Evolutionary conservation across 23 tunicate species (phyloP).

Genomic region (Oikopleura albicans): DNA sequence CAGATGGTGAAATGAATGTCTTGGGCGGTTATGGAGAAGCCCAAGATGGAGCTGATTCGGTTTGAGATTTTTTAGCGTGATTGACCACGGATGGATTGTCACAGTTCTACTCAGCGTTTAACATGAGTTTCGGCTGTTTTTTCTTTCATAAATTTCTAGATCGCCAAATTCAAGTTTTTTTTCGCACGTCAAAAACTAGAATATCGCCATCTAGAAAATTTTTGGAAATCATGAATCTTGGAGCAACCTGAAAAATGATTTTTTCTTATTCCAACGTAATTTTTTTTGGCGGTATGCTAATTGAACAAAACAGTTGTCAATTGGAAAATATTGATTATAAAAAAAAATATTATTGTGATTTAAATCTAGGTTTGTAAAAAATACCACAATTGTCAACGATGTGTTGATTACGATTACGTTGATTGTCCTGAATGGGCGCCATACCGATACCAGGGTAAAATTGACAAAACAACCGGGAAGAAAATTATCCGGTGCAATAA

Average conservation of each 20-base stretch:
- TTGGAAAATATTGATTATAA: neutral
- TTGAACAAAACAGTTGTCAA: neutral
- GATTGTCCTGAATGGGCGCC: conserved; percentile 10
- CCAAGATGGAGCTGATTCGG: neutral
- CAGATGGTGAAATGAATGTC: neutral
- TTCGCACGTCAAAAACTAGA: no score
- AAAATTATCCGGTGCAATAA: neutral
- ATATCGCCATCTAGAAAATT: no score
- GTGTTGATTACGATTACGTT: neutral
- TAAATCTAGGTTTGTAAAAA: neutral
- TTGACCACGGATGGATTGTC: no score
- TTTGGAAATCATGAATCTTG: no score
- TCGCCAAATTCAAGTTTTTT: no score
- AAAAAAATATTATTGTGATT: neutral
- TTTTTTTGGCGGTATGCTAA: no score
- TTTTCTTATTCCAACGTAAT: no score
- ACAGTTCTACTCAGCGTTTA: no score
- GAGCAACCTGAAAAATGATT: no score
- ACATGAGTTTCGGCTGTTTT: no score
- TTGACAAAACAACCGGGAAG: neutral
- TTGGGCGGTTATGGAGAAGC: neutral
- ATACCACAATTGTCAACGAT: neutral
- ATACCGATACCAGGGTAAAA: neutral
- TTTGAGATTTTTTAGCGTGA: no score
- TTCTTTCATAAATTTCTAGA: no score